These are phyloP conservation scores for Spongia lamella DNA, from an alignment of 37 sponge, comb jelly and placozoan genomes.

Conservation along the genomic window DNA sequence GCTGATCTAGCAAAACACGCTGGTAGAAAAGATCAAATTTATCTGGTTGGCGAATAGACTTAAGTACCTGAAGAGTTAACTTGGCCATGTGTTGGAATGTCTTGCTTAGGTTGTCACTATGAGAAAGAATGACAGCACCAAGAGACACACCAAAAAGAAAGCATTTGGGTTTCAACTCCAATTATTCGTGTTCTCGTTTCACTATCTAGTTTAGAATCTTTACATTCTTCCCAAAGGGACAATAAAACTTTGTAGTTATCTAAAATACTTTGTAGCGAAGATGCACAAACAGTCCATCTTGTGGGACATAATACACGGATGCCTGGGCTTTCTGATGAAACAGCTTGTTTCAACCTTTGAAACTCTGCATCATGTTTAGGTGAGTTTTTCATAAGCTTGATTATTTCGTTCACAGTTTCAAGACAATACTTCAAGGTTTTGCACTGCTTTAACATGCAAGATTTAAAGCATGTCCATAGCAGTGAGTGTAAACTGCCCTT, in stretches of 20 bases:
- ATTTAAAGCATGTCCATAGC: slow-evolving; percentile 81
- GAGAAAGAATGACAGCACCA: neutral
- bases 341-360: slow-evolving; percentile 53
- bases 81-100: slow-evolving; percentile 18
- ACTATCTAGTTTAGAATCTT: slow-evolving; percentile 53
- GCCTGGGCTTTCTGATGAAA: slow-evolving; percentile 47
- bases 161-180: slow-evolving; percentile 64
- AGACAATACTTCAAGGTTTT: slow-evolving; percentile 55
- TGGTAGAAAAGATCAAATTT: slow-evolving; percentile 14
- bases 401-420: slow-evolving; percentile 59
- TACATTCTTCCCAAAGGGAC: slow-evolving; percentile 53
- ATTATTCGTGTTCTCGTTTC: slow-evolving; percentile 72
- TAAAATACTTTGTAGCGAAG: slow-evolving; percentile 56
- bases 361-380: slow-evolving; percentile 66
- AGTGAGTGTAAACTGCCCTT: slow-evolving; percentile 73
- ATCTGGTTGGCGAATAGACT: slow-evolving; percentile 13
- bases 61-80: slow-evolving; percentile 14
- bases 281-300: slow-evolving; percentile 77
- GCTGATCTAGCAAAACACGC: neutral
- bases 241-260: slow-evolving; percentile 53
- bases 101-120: slow-evolving; percentile 39
- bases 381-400: slow-evolving; percentile 69
- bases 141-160: slow-evolving; percentile 6
- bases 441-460: slow-evolving; percentile 55
- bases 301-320: slow-evolving; percentile 59